Percentiles rank a stretch among this genome's conserved stretches.
These are phyloP conservation scores for Muntiacus muntjak DNA, from an alignment of 2,113 vertebrate genomes.

Conservation along the genomic window DNA sequence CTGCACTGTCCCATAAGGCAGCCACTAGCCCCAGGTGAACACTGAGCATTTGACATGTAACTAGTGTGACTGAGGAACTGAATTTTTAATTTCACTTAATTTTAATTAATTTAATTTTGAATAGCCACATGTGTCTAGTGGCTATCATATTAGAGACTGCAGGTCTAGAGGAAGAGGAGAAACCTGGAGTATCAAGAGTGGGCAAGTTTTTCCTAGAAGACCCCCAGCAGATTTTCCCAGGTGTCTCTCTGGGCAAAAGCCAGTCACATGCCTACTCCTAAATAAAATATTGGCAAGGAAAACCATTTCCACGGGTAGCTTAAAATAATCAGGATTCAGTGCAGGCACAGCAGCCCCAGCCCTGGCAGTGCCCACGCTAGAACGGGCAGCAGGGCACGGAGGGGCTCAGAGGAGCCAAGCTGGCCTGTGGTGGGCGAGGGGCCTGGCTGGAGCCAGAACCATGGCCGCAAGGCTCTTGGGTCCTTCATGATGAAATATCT, in stretches of 20 bases:
- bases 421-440: background rate
- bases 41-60: background rate
- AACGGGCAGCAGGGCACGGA: background rate
- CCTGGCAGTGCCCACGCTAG: slow-evolving; percentile 4
- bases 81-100: background rate
- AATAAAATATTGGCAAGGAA: background rate
- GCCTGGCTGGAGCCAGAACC: background rate
- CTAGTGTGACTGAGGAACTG: background rate
- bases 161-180: background rate
- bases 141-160: background rate
- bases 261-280: background rate
- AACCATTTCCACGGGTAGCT: background rate
- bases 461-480: background rate
- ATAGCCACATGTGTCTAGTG: background rate
- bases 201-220: background rate
- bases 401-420: background rate
- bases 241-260: background rate
- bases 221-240: background rate
- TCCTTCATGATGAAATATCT: background rate
- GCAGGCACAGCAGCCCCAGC: slow-evolving; percentile 42
- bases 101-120: background rate
- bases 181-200: background rate
- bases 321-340: background rate
- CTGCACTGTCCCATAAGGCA: background rate
- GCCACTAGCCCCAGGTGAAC: background rate